Base-by-base conservation (phyloP, 2,797 vertebrate genomes). In the Enteromius argenteus region DNA sequence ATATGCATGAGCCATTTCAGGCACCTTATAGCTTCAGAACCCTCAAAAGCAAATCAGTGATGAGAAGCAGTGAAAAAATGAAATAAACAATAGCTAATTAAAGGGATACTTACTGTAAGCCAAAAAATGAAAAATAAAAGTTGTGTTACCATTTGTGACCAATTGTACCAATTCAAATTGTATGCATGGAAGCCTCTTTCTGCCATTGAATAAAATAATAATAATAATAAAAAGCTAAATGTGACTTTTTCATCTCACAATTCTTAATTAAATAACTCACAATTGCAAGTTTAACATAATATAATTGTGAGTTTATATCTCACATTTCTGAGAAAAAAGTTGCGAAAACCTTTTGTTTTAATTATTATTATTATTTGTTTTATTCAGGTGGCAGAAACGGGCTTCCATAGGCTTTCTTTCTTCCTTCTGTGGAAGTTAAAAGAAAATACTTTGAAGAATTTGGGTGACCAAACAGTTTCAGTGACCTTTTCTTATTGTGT, bases 1-100 rank as follows among this genome's bases (percentile, higher is more conserved):
- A 80, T 66, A 87, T 83, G 68, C 72, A 87, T 86, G 80, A 87
- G 84, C 75, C 51, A 76, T 67, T 76, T 58, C 62, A 76, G 68
- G 44, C 56, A n/a, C 51, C 37, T 71, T 68, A 86, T 3, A 53
- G 84, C 74, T 72, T 81, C 64, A 81, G 80, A 86, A 79, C 4
- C 21, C 30, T 66, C 53, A 75, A 77, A 49, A 30, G 60, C 64
- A 42, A 56, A 76, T 78, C 17, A 27, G 17, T 27, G 37, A 39
- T 21, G 30, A 39, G 23, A 51, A 32, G 1, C 23, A 5, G 75
- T 2, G 21, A 30, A 72, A 5, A 27, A 72, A 23, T 27, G 1
- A 37, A 37, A n/a, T 56, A 9, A 75, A 56, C 9, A 58, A 15
- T 14, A 58, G 73, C 7, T 58, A 39, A 76, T 75, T 58, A 7